Evolutionary conservation across 1,140 invertebrate species (phyloP), one percentile per base, ranked within the genome.

Genomic region (Magallana angulata): DNA sequence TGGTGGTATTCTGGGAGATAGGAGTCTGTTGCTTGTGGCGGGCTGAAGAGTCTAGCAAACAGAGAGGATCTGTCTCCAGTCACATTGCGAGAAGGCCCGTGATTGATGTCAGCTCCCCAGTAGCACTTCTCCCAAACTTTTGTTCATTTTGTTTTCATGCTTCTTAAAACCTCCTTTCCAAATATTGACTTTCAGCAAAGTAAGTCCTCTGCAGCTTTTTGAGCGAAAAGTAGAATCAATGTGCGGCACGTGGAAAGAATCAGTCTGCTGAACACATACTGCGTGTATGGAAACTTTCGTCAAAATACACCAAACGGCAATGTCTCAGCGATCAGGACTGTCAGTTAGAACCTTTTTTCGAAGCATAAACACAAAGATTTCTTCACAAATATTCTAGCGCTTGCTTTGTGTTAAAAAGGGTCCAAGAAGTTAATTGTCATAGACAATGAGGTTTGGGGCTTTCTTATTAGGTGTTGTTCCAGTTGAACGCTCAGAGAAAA

Each of bases 371-470:
- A 30, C 68, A 30, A 76, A 76, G 68, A 76, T 76, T 76, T 76
- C 68, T 76, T 24, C 68, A 76, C 68, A 76, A 76, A 30, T 76
- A 30, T 76, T 18, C 68, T 24, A 24, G 24, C 68, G 36, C 36
- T 76, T 76, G 68, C 68, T 30, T 36, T 30, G 68, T 76, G 68
- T 76, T 30, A 76, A 76, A 76, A 76, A 76, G 68, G 68, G 68
- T 76, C 68, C 68, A 76, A 76, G 68, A 76, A 76, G 68, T 76
- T 76, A 76, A 76, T 76, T 76, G 68, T 76, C 68, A 76, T 76
- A 76, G 68, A 76, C 68, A 76, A 76, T 76, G 68, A 76, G 68
- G 68, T 76, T 76, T 76, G 68, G 68, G 68, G 68, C 68, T 76
- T 30, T 76, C 68, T 76, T 76, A 76, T 76, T 76, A 76, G 68